A percentile compares a stretch with the other conserved stretches of the same genome.
phyloP scores from a whole-genome alignment of 2,888 invertebrate genomes.

The Agrilus cyanescens region DNA sequence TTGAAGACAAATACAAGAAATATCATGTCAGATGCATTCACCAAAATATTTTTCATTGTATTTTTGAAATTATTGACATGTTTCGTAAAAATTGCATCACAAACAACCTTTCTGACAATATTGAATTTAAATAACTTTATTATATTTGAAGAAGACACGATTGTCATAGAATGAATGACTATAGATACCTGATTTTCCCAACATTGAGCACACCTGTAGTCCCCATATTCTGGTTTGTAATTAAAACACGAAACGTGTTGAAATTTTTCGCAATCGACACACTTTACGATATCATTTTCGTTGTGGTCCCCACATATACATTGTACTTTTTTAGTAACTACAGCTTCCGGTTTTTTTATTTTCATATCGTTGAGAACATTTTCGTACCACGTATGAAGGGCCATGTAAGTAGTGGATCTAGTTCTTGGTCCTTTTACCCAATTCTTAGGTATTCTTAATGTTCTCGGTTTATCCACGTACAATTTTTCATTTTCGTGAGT shows the following conservation, averaged over 20 bases:
- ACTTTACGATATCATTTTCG: conserved; percentile 31
- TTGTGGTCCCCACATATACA: conserved; percentile 36
- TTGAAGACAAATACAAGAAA: too few relatives aligned
- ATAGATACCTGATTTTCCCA: conserved; percentile 35
- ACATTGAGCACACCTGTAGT: conserved; percentile 56
- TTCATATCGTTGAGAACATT: conserved; percentile 20
- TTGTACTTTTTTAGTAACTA: conserved; percentile 17
- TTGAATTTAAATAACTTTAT: too few relatives aligned
- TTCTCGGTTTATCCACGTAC: conserved; percentile 16
- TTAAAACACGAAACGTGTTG: conserved; percentile 56
- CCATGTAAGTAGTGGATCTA: conserved; percentile 21
- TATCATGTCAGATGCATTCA: too few relatives aligned
- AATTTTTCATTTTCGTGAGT: conserved; percentile 5
- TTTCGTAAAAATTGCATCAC: too few relatives aligned
- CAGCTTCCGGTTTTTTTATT: conserved; percentile 1
- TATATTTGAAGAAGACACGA: too few relatives aligned
- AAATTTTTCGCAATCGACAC: conserved; percentile 42
- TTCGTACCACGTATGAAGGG: conserved; percentile 27
- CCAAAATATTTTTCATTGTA: too few relatives aligned
- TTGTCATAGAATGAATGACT: too few relatives aligned
- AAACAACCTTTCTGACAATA: too few relatives aligned
- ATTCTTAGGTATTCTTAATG: conserved; percentile 18
- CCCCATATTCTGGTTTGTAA: conserved; percentile 30
- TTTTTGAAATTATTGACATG: too few relatives aligned
- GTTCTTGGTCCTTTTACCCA: conserved; percentile 18